Percentiles rank a stretch among this genome's conserved stretches.
Conservation (phyloP, 1,140 invertebrate species). For the Aphidius ervi region DNA sequence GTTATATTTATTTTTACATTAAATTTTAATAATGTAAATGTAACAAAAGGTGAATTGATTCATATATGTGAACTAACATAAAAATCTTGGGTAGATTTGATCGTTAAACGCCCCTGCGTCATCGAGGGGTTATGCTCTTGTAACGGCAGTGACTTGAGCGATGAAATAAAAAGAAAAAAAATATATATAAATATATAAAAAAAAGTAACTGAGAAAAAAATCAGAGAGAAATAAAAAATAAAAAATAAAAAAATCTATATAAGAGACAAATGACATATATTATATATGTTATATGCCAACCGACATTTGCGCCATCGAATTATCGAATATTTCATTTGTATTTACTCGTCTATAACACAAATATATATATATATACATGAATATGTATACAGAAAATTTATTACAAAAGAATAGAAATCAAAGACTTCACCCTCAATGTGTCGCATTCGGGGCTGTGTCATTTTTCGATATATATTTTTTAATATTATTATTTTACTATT, state of each 20-base stretch:
- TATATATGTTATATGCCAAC: constrained; percentile 3
- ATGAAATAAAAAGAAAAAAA: not conserved
- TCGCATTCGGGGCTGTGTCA: constrained; percentile 15
- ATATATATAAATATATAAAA: too few relatives aligned
- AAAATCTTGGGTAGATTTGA: constrained; percentile 14
- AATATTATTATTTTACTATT: constrained; percentile 13
- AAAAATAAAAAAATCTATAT: not conserved
- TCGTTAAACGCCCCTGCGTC: constrained; percentile 29
- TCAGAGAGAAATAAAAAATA: too few relatives aligned
- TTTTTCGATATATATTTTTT: constrained; percentile 1
- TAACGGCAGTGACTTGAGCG: constrained; percentile 16
- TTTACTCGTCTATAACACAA: constrained; percentile 9
- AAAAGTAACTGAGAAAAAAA: too few relatives aligned
- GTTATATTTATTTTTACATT: not conserved
- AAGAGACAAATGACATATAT: too few relatives aligned
- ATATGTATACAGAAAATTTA: not conserved
- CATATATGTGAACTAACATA: constrained; percentile 7
- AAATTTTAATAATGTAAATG: constrained; percentile 6
- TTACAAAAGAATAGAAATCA: constrained; percentile 22
- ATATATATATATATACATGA: constrained; percentile 4
- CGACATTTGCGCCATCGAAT: constrained; percentile 15
- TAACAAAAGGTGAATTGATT: constrained; percentile 12
- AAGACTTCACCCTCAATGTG: constrained; percentile 22
- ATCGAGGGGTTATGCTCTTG: constrained; percentile 15
- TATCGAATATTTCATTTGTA: constrained; percentile 20